Conservation (phyloP, 2,888 invertebrate species). For the Helicoverpa assulta region DNA sequence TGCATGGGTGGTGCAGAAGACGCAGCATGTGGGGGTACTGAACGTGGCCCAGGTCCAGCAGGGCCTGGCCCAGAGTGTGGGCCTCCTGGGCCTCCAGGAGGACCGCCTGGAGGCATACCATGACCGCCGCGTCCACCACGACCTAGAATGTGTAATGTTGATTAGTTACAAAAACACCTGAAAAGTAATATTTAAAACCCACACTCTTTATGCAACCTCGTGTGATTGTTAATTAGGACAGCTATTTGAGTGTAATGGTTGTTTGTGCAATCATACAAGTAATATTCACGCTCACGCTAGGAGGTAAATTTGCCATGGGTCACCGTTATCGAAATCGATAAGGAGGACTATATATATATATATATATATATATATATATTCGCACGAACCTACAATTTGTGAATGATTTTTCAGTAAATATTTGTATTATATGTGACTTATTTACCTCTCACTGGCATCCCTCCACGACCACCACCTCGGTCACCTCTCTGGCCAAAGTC, state of each 20-base stretch:
- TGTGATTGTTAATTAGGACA: no score
- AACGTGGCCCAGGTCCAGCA: constrained; percentile 49
- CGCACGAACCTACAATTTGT: no score
- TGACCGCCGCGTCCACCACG: constrained; percentile 81
- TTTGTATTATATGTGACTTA: background rate
- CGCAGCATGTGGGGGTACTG: constrained; percentile 67
- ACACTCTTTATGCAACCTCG: no score
- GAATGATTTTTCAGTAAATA: background rate
- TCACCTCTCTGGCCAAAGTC: constrained; percentile 84
- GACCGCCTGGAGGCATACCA: constrained; percentile 69
- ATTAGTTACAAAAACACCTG: background rate
- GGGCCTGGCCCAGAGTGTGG: constrained; percentile 46
- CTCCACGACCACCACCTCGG: constrained; percentile 81
- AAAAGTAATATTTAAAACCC: background rate
- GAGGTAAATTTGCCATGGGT: no score
- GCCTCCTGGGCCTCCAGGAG: constrained; percentile 37
- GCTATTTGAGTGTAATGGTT: no score
- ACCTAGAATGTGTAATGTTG: constrained; percentile 57
- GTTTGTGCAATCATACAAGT: no score
- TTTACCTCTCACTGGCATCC: constrained; percentile 87
- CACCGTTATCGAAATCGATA: no score
- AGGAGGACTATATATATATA: no score
- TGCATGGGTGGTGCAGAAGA: constrained; percentile 58
- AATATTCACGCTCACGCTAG: no score
- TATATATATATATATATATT: no score